Evolutionary conservation across 2,888 invertebrate genomes (phyloP).

Genomic region (Philereme vetulata): DNA sequence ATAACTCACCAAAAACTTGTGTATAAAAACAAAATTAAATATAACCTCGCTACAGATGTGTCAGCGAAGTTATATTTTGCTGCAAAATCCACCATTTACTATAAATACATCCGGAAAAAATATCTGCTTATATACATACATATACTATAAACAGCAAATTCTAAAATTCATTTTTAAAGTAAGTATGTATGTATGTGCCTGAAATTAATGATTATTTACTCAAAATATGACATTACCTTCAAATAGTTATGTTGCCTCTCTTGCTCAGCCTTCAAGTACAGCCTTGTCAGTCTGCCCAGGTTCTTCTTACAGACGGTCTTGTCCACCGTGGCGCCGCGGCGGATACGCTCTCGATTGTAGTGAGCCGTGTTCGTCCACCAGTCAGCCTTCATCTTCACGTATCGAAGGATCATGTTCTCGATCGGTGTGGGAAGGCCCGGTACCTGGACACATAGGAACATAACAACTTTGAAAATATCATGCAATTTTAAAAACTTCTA

Average conservation of each 20-base stretch:
- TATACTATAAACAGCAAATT: no score
- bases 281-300: constrained; percentile 97
- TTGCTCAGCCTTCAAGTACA: constrained; percentile 99
- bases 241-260: constrained; percentile 99
- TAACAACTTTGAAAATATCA: background rate
- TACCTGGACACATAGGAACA: constrained; percentile 81
- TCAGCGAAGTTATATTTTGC: no score
- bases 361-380: constrained; percentile 99
- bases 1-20: no score
- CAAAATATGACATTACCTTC: constrained; percentile 83
- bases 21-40: no score
- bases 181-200: no score
- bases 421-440: constrained; percentile 99
- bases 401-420: constrained; percentile 99
- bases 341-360: constrained; percentile 98
- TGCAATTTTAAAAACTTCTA: no score
- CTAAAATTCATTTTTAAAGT: no score
- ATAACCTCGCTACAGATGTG: no score
- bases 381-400: constrained; percentile 99
- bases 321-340: constrained; percentile 99
- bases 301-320: constrained; percentile 99
- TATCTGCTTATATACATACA: no score
- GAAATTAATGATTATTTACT: no score
- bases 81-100: no score
- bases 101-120: no score